These are phyloP conservation scores for Ammospiza caudacuta DNA, from an alignment of 2,113 vertebrate genomes.

Conservation along the genomic window DNA sequence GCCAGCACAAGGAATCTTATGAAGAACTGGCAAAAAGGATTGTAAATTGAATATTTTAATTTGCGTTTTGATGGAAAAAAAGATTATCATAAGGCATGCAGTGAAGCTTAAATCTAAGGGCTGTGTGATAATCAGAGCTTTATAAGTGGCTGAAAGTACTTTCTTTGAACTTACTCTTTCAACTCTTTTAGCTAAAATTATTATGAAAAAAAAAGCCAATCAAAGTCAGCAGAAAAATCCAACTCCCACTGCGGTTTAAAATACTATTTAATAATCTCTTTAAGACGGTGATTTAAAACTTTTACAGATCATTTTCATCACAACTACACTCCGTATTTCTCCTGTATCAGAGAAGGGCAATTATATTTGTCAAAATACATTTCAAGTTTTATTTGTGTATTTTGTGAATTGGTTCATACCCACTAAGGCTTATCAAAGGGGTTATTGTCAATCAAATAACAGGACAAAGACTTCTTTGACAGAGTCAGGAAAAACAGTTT, in stretches of 20 bases:
- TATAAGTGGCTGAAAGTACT: constrained; percentile 3
- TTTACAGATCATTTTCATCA: background rate
- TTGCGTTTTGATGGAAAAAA: constrained; percentile 23
- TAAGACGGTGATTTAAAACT: background rate
- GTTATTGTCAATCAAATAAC: background rate
- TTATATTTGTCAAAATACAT: background rate
- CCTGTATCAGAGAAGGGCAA: background rate
- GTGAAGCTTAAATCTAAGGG: background rate
- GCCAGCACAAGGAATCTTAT: background rate
- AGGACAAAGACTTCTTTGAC: background rate
- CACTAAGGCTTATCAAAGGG: background rate
- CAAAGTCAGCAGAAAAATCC: constrained; percentile 21
- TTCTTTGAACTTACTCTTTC: constrained; percentile 35
- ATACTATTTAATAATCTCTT: constrained; percentile 32
- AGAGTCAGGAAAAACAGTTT: background rate
- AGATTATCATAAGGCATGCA: constrained; percentile 12
- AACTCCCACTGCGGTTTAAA: constrained; percentile 2
- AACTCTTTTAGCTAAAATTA: constrained; percentile 27
- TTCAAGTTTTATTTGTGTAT: background rate
- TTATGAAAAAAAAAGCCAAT: background rate
- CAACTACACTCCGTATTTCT: background rate
- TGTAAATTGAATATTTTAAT: constrained; percentile 28
- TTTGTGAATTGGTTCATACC: background rate
- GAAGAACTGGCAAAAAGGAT: background rate
- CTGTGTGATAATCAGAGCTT: constrained; percentile 3